phyloP scores from a whole-genome alignment of 1,140 invertebrate species.

The Pseudomyrmex sp. region DNA sequence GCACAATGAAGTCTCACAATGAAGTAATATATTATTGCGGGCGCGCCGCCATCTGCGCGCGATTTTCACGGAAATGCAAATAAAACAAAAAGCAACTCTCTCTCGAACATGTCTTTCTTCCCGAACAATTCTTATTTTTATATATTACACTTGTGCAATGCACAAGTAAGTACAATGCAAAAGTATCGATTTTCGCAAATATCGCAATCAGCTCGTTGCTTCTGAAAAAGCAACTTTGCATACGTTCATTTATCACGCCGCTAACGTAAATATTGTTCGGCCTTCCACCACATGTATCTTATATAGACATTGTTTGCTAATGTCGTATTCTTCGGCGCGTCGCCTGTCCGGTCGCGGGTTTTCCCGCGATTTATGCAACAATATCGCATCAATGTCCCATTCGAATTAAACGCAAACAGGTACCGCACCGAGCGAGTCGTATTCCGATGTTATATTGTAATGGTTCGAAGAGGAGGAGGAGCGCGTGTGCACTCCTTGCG shows the following conservation, averaged over 20 bases:
- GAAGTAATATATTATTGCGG: slow-evolving; percentile 21
- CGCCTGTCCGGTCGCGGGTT: not conserved
- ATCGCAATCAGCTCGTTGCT: not conserved
- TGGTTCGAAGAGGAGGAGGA: not conserved
- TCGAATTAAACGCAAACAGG: slow-evolving; percentile 22
- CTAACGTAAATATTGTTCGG: slow-evolving; percentile 13
- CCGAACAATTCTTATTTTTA: no score
- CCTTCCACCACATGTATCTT: not conserved
- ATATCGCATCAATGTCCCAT: slow-evolving; percentile 6
- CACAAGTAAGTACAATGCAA: no score
- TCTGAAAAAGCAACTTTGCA: not conserved
- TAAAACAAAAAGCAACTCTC: no score
- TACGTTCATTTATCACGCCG: not conserved
- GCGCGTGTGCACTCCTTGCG: slow-evolving; percentile 30
- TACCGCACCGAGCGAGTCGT: not conserved
- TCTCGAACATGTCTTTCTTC: no score
- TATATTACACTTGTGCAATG: no score
- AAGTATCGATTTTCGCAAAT: slow-evolving; percentile 7
- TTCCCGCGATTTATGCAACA: slow-evolving; percentile 40
- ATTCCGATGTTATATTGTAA: slow-evolving; percentile 6
- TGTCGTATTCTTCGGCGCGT: not conserved
- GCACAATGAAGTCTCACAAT: slow-evolving; percentile 11
- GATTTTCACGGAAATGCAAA: not conserved
- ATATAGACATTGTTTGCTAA: slow-evolving; percentile 3
- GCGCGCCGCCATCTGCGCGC: not conserved